These are phyloP conservation scores for Dermatophagoides farinae DNA, from an alignment of 1,140 invertebrate species.

Conservation along the genomic window DNA sequence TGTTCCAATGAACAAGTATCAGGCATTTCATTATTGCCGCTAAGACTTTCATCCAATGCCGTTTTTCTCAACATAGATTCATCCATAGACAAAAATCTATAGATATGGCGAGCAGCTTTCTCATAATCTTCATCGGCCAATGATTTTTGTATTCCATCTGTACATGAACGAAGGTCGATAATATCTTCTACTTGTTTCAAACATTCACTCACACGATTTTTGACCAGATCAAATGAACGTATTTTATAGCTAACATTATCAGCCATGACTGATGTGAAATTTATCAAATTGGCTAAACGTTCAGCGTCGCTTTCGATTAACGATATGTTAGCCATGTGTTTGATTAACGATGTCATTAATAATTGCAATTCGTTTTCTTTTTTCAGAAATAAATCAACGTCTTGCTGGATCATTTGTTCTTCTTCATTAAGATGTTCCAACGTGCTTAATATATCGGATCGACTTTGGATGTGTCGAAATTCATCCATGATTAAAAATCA, in stretches of 20 bases:
- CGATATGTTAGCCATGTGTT: conserved; percentile 39
- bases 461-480: background rate
- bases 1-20: conserved; percentile 34
- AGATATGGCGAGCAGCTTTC: conserved; percentile 77
- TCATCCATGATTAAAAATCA: background rate
- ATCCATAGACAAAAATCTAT: conserved; percentile 85
- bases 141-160: conserved; percentile 78
- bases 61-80: conserved; percentile 48
- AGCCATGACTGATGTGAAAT: conserved; percentile 66
- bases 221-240: conserved; percentile 69
- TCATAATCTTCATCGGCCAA: conserved; percentile 72
- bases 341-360: background rate
- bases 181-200: conserved; percentile 87
- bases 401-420: conserved; percentile 4
- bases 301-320: conserved; percentile 45
- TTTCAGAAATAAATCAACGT: conserved; percentile 5
- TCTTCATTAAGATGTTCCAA: background rate
- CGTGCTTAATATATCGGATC: background rate
- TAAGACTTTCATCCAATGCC: background rate
- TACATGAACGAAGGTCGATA: conserved; percentile 82
- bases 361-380: background rate
- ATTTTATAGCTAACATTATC: conserved; percentile 92
- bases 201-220: conserved; percentile 81
- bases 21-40: conserved; percentile 15
- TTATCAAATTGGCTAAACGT: conserved; percentile 46